A percentile compares a stretch with the other conserved stretches of the same genome.
phyloP scores from a whole-genome alignment of 2,888 invertebrate genomes.

The Allolobophora icterica region DNA sequence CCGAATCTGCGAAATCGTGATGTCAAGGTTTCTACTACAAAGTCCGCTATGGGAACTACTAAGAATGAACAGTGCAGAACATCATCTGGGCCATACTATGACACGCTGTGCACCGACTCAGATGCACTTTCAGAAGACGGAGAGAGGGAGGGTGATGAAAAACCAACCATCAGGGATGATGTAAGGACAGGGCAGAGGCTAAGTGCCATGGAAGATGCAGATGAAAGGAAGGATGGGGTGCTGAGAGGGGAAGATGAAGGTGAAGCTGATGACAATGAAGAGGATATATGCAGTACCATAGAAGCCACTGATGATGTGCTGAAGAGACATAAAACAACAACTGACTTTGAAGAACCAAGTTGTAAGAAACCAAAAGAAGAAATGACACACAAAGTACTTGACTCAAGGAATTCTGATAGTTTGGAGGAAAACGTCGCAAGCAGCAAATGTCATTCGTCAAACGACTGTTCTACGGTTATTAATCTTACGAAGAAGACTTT shows the following conservation, averaged over 20 bases:
- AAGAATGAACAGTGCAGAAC: background rate
- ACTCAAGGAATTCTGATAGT: background rate
- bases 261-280: background rate
- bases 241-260: background rate
- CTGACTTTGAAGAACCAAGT: constrained; percentile 3
- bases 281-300: background rate
- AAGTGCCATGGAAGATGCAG: background rate
- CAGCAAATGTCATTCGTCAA: background rate
- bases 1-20: constrained; percentile 42
- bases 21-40: background rate
- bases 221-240: background rate
- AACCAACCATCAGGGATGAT: background rate
- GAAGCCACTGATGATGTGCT: background rate
- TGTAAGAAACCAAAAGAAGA: constrained; percentile 13
- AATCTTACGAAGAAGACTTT: background rate
- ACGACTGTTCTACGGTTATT: background rate
- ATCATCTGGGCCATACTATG: background rate
- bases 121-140: constrained; percentile 19
- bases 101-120: constrained; percentile 21
- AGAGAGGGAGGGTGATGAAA: constrained; percentile 25
- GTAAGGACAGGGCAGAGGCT: background rate
- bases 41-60: background rate
- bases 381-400: background rate
- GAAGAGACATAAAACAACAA: constrained; percentile 3
- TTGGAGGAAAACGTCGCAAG: background rate